Percentiles rank a stretch among this genome's conserved stretches.
Evolutionary conservation across 2,888 invertebrate genomes (phyloP).

Genomic region (Macrosoma leucophasiata): DNA sequence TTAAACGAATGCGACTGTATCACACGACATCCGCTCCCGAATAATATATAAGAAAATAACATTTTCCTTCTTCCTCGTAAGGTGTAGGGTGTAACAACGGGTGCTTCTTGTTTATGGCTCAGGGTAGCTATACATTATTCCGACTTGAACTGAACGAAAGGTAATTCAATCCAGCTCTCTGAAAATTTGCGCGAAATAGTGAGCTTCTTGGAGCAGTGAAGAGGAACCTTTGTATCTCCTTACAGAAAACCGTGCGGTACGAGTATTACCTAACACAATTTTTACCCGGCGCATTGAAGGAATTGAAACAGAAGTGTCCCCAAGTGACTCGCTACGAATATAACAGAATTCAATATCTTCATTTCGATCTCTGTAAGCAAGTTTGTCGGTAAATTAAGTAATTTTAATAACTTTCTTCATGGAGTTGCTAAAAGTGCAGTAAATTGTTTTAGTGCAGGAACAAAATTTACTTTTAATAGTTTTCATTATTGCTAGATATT

Average conservation of each 20-base stretch:
- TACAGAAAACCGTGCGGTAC: constrained; percentile 24
- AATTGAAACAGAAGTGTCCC: constrained; percentile 65
- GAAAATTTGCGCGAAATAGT: constrained; percentile 28
- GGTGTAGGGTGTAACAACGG: constrained; percentile 15
- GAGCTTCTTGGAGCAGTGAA: constrained; percentile 19
- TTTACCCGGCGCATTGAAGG: constrained; percentile 48
- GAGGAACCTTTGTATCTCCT: constrained; percentile 27
- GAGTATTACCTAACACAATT: constrained; percentile 48
- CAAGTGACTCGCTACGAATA: constrained; percentile 35
- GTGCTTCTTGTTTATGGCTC: constrained; percentile 16
- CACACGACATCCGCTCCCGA: too few species aligned
- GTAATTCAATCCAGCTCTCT: constrained; percentile 28
- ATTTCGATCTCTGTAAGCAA: constrained; percentile 16
- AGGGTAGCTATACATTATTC: constrained; percentile 20
- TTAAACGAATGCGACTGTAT: too few species aligned
- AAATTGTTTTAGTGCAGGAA: too few species aligned
- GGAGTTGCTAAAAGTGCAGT: too few species aligned
- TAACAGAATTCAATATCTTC: constrained; percentile 23
- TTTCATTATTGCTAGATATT: too few species aligned
- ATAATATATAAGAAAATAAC: too few species aligned
- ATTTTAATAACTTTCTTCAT: constrained; percentile 1
- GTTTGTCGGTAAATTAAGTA: too few species aligned
- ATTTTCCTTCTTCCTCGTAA: too few species aligned
- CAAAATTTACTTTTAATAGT: too few species aligned
- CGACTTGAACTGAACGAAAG: constrained; percentile 19